Evolutionary conservation across 2,888 invertebrate genomes (phyloP).

Genomic region (Platypus cylindrus): DNA sequence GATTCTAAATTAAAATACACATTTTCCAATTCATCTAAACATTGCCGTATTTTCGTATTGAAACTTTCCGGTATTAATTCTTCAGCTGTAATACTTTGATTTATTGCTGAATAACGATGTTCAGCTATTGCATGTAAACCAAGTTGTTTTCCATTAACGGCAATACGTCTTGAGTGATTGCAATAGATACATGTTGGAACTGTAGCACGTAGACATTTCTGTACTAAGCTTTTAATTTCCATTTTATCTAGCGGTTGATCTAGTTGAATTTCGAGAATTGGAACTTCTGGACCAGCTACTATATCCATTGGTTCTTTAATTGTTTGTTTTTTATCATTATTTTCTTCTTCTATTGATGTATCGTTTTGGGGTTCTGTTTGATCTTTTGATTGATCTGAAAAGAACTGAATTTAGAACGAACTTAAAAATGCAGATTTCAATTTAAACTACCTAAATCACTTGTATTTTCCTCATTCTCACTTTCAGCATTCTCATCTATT

Average conservation of each 20-base stretch:
- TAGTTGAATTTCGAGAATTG: slow-evolving; percentile 56
- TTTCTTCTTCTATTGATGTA: slow-evolving; percentile 17
- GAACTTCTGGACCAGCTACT: slow-evolving; percentile 51
- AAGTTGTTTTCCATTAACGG: slow-evolving; percentile 70
- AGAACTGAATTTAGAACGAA: not conserved
- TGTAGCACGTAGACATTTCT: slow-evolving; percentile 59
- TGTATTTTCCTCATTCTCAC: slow-evolving; percentile 29
- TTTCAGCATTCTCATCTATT: slow-evolving; percentile 35
- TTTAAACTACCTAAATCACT: slow-evolving; percentile 12
- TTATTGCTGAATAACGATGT: slow-evolving; percentile 68
- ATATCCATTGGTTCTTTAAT: slow-evolving; percentile 20
- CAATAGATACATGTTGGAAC: slow-evolving; percentile 67
- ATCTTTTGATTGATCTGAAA: slow-evolving; percentile 6
- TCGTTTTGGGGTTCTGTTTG: slow-evolving; percentile 3
- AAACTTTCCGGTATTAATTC: slow-evolving; percentile 61
- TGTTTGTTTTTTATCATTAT: slow-evolving; percentile 13
- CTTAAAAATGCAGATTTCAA: no score
- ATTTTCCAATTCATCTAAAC: slow-evolving; percentile 47
- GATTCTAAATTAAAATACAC: slow-evolving; percentile 63
- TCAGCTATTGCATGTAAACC: slow-evolving; percentile 67
- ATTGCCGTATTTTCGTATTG: slow-evolving; percentile 49
- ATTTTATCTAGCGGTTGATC: slow-evolving; percentile 65
- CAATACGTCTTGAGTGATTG: slow-evolving; percentile 73
- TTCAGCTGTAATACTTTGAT: slow-evolving; percentile 64
- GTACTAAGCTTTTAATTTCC: slow-evolving; percentile 55